Conservation (phyloP, 1,140 invertebrate species). For the Macrocentrus cingulum region DNA sequence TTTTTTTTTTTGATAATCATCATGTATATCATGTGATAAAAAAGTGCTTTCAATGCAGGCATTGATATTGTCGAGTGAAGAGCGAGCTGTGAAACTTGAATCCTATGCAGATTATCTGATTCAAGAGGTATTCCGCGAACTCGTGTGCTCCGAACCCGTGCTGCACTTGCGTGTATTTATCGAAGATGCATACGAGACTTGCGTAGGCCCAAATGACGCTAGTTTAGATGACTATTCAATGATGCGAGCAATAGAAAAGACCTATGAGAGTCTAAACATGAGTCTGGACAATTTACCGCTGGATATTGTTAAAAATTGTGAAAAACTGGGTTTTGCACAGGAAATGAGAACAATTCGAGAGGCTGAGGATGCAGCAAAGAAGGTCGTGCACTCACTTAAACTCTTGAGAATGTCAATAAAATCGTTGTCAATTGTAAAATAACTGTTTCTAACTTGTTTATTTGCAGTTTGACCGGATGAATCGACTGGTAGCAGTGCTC, state of each 20-base stretch:
- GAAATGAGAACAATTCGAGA: conserved; percentile 62
- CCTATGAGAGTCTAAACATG: conserved; percentile 62
- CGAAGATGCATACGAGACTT: conserved; percentile 67
- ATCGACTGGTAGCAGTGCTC: conserved; percentile 38
- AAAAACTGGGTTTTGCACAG: conserved; percentile 63
- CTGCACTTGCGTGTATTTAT: conserved; percentile 65
- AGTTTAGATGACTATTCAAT: conserved; percentile 60
- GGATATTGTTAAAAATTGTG: conserved; percentile 61
- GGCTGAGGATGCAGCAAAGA: conserved; percentile 63
- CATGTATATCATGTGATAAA: conserved; percentile 6
- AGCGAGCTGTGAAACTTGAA: conserved; percentile 52
- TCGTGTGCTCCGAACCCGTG: conserved; percentile 62
- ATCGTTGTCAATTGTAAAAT: conserved; percentile 36
- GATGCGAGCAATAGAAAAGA: conserved; percentile 66
- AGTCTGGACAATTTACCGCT: conserved; percentile 63
- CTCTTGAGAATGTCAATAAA: background rate
- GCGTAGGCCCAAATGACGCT: conserved; percentile 62
- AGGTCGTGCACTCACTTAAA: conserved; percentile 53
- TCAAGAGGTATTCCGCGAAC: conserved; percentile 51
- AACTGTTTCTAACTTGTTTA: conserved; percentile 3
- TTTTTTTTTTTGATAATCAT: too few relatives aligned
- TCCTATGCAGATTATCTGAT: conserved; percentile 53
- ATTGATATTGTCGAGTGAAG: conserved; percentile 48
- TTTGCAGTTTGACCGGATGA: conserved; percentile 44
- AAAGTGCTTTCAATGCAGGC: conserved; percentile 29